Conservation (phyloP, 2,113 vertebrate species). For the Misgurnus anguillicaudatus region DNA sequence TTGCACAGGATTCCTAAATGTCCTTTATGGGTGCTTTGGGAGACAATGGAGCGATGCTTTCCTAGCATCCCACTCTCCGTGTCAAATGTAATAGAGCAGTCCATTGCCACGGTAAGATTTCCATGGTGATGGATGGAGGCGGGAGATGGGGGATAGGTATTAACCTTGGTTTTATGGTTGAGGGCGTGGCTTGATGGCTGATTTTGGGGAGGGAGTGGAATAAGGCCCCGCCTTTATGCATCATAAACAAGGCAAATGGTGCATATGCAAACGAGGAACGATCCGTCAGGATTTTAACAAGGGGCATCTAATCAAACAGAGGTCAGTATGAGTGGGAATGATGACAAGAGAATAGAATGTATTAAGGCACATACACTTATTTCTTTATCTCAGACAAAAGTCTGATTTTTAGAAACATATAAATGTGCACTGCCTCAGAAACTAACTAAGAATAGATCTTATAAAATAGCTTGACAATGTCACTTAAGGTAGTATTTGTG, state of each 20-base stretch:
- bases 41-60: slow-evolving; percentile 73
- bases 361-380: background rate
- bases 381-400: background rate
- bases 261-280: slow-evolving; percentile 63
- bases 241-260: slow-evolving; percentile 69
- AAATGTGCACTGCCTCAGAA: background rate
- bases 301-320: slow-evolving; percentile 65
- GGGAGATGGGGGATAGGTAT: slow-evolving; percentile 64
- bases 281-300: slow-evolving; percentile 66
- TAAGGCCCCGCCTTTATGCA: slow-evolving; percentile 56
- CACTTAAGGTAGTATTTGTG: slow-evolving; percentile 13
- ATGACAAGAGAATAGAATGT: slow-evolving; percentile 44
- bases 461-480: slow-evolving; percentile 8
- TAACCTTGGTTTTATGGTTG: slow-evolving; percentile 78
- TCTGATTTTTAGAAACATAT: background rate
- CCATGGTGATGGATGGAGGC: slow-evolving; percentile 65
- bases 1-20: slow-evolving; percentile 68
- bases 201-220: slow-evolving; percentile 35
- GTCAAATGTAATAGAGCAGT: slow-evolving; percentile 63
- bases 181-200: slow-evolving; percentile 49
- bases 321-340: slow-evolving; percentile 54
- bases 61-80: slow-evolving; percentile 53
- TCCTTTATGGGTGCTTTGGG: slow-evolving; percentile 79
- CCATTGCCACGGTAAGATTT: slow-evolving; percentile 52
- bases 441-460: slow-evolving; percentile 7